Evolutionary conservation across 1,140 invertebrate genomes (phyloP).

Genomic region (Formica exsecta): DNA sequence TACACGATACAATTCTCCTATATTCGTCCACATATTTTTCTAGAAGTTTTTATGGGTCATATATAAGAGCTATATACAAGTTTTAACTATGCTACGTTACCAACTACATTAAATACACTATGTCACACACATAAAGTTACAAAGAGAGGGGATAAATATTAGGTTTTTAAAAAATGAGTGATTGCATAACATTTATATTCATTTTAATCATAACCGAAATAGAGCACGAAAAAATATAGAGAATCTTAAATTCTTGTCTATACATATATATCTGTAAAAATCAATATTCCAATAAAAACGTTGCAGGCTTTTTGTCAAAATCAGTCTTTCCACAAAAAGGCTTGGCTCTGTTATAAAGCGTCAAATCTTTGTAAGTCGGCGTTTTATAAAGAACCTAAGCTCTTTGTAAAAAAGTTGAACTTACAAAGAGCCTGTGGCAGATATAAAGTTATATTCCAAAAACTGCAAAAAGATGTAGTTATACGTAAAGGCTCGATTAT

Average conservation of each 20-base stretch:
- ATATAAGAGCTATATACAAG: neutral
- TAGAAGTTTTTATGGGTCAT: too few species aligned
- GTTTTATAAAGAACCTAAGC: too few species aligned
- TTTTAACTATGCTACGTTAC: neutral
- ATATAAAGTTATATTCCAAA: neutral
- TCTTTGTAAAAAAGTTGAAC: too few species aligned
- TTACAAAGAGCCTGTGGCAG: too few species aligned
- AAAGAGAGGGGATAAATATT: neutral
- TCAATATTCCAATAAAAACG: too few species aligned
- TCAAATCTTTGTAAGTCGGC: too few species aligned
- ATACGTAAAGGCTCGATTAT: conserved; percentile 3
- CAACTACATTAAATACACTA: neutral
- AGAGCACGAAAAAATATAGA: neutral
- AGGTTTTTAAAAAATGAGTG: neutral
- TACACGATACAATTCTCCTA: too few species aligned
- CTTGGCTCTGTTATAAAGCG: too few species aligned
- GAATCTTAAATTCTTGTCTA: neutral
- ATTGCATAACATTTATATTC: neutral
- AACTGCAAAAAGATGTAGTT: neutral
- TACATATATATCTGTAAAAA: too few species aligned
- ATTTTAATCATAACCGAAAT: neutral
- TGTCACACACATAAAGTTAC: neutral
- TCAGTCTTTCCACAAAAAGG: too few species aligned
- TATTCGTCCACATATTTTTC: too few species aligned
- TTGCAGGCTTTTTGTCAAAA: too few species aligned